A percentile compares a stretch with the other conserved stretches of the same genome.
phyloP scores from a whole-genome alignment of 2,888 invertebrate species.

The Disparrhopalites patrizii region DNA sequence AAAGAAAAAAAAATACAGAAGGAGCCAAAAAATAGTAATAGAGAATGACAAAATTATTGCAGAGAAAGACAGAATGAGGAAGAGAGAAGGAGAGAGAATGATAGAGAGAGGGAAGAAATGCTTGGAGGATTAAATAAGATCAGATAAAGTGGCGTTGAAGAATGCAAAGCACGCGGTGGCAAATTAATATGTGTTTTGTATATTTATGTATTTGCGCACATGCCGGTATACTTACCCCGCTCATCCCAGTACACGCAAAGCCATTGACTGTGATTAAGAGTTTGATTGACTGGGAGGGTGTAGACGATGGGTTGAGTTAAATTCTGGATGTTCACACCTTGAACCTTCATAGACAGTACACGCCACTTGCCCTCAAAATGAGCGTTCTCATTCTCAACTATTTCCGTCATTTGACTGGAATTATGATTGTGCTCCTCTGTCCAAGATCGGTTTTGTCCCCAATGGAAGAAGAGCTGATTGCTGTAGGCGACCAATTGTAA shows the following conservation, averaged over 20 bases:
- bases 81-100: no score
- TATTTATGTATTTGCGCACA: constrained; percentile 3
- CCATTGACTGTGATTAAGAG: constrained; percentile 35
- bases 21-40: no score
- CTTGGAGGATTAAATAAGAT: no score
- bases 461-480: constrained; percentile 32
- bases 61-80: no score
- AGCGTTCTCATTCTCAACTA: background rate
- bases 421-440: background rate
- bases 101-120: no score
- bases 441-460: constrained; percentile 24
- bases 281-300: constrained; percentile 39
- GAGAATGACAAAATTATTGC: no score
- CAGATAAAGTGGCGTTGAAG: no score
- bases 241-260: constrained; percentile 50
- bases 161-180: no score
- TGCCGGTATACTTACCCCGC: no score
- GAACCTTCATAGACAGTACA: constrained; percentile 30
- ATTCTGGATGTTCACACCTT: constrained; percentile 35
- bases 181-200: background rate
- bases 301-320: constrained; percentile 47
- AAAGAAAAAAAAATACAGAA: no score
- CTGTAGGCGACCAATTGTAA: constrained; percentile 38
- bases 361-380: constrained; percentile 29
- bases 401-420: background rate